Percentiles rank a stretch among this genome's conserved stretches.
phyloP scores from a whole-genome alignment of 1,140 invertebrate genomes.

The Adoxophyes honmai region DNA sequence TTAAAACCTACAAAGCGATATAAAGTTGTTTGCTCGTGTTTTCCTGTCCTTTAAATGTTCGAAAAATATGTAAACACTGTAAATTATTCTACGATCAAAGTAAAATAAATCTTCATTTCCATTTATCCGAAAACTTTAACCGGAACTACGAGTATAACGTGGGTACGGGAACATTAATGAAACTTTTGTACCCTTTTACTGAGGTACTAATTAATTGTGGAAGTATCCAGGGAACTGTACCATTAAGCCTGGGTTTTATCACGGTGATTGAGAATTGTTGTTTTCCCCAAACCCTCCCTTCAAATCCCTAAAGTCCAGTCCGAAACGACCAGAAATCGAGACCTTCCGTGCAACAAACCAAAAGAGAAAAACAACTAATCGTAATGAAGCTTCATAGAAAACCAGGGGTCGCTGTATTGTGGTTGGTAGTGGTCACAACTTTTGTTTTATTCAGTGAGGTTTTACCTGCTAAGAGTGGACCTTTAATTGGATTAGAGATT shows the following conservation, averaged over 20 bases:
- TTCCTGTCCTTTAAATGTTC: no score
- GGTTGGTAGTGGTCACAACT: slow-evolving; percentile 28
- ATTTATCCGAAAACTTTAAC: background rate
- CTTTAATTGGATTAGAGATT: slow-evolving; percentile 67
- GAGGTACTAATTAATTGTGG: slow-evolving; percentile 52
- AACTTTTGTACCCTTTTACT: slow-evolving; percentile 12
- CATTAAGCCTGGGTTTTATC: slow-evolving; percentile 60
- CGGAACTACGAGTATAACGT: no score
- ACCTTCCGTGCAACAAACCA: slow-evolving; percentile 13
- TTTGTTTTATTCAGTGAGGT: slow-evolving; percentile 63
- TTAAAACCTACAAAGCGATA: no score
- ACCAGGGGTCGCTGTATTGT: background rate
- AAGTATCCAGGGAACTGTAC: slow-evolving; percentile 42
- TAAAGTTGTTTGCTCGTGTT: no score
- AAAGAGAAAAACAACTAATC: background rate
- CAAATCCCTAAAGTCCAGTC: slow-evolving; percentile 55
- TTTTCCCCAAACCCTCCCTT: slow-evolving; percentile 45
- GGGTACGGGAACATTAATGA: slow-evolving; percentile 3
- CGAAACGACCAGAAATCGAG: slow-evolving; percentile 19
- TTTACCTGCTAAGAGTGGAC: slow-evolving; percentile 46
- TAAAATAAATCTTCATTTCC: background rate
- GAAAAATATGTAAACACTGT: no score
- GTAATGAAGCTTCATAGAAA: slow-evolving; percentile 4
- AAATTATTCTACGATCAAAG: no score
- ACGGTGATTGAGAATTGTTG: slow-evolving; percentile 39